phyloP scores from a whole-genome alignment of 2,888 invertebrate genomes.

The Diloba caeruleocephala region DNA sequence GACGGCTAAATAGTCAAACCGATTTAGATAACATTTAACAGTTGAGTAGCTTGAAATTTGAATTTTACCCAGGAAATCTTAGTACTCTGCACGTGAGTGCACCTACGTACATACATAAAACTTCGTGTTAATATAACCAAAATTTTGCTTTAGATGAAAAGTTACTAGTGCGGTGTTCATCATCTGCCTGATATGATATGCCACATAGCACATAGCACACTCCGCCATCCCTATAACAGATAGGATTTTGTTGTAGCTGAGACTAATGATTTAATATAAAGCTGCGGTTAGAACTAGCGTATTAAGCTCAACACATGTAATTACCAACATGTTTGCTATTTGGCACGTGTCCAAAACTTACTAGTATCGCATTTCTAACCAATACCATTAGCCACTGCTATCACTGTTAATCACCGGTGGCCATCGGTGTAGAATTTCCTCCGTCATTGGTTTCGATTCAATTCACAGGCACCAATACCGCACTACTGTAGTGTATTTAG shows the following conservation, averaged over 20 bases:
- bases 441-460: conserved; percentile 38
- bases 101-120: too few species aligned
- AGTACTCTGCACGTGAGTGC: too few species aligned
- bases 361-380: conserved; percentile 48
- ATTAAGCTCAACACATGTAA: conserved; percentile 40
- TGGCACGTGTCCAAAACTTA: conserved; percentile 49
- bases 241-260: conserved; percentile 10
- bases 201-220: neutral
- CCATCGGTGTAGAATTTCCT: conserved; percentile 42
- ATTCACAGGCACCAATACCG: conserved; percentile 17
- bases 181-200: too few species aligned
- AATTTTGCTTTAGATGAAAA: too few species aligned
- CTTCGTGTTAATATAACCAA: too few species aligned
- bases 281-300: conserved; percentile 29
- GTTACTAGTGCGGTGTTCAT: too few species aligned
- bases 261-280: conserved; percentile 16
- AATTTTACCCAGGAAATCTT: too few species aligned
- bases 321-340: conserved; percentile 47
- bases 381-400: conserved; percentile 50
- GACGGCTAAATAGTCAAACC: too few species aligned
- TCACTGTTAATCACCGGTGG: conserved; percentile 42
- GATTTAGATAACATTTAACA: too few species aligned
- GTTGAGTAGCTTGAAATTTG: too few species aligned
- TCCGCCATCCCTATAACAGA: too few species aligned
- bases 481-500: conserved; percentile 7